Evolutionary conservation across 2,888 invertebrate species (phyloP).

Genomic region (Troilus luridus): DNA sequence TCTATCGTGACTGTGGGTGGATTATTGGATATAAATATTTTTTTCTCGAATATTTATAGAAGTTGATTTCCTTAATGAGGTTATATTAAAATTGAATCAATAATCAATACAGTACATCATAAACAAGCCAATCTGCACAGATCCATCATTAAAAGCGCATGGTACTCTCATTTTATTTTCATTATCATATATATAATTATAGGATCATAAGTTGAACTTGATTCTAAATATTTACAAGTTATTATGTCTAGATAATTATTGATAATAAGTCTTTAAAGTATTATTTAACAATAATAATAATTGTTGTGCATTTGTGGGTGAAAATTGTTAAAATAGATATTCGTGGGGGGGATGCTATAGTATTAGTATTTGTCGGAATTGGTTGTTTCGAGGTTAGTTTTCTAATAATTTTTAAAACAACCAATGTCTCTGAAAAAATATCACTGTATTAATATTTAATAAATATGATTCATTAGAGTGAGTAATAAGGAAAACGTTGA

Average conservation of each 20-base stretch:
- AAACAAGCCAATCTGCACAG: no score
- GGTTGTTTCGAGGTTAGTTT: background rate
- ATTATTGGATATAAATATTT: no score
- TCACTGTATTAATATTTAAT: background rate
- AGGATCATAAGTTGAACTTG: background rate
- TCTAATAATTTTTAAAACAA: background rate
- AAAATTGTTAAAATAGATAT: background rate
- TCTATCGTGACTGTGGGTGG: no score
- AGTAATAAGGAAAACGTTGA: conserved; percentile 29
- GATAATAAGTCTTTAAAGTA: background rate
- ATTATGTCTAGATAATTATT: background rate
- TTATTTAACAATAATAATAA: background rate
- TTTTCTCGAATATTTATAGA: no score
- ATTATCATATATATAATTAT: background rate
- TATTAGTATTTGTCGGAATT: background rate
- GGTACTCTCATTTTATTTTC: background rate
- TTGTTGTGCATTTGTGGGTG: background rate
- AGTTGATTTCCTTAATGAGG: no score
- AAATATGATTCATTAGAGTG: background rate
- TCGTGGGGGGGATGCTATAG: background rate
- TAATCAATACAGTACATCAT: no score
- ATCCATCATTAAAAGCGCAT: no score
- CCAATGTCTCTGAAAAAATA: background rate
- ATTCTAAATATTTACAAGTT: background rate
- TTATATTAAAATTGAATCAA: no score